Base-by-base conservation (phyloP, 2,888 invertebrate species). In the Temnothorax ravouxi region DNA sequence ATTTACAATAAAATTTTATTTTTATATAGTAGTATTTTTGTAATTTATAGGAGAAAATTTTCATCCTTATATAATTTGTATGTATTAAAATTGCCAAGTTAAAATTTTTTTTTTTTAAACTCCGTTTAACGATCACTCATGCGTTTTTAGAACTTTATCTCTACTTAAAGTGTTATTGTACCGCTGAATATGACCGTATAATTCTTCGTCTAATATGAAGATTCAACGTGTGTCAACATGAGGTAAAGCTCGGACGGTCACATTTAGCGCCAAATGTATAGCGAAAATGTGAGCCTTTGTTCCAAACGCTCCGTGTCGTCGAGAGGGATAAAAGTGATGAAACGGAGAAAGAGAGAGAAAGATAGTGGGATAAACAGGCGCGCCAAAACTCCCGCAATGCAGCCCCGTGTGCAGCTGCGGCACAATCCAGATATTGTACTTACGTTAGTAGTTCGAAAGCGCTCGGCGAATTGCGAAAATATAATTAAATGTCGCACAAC, bases 401-500 rank as follows among this genome's bases (percentile, higher is more conserved):
- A 69, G 52, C 13, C 25, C 11, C 69, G 29, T 41, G 41, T 38
- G 54, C 56, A 79, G 44, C 56, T 69, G 34, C 79, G 56, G 5
- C 59, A 29, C 47, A 71, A 61, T 50, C 18, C 47, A 38, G 47
- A 59, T 47, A 59, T 71, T 47, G 59, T 44, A 71, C 79, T 80
- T 80, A 69, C 56, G n/a, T 69, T 69, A 59, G 21, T 71, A 59
- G 47, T 80, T 72, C 34, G 47, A 61, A 59, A 47, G 59, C 44
- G 47, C 59, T 59, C 71, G 79, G 76, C 41, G 81, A 77, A 81
- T 62, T 54, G 79, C 34, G 54, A 59, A 79, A 83, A 66, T 67
- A 66, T 59, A 83, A 83, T 83, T 83, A 83, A 83, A 83, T 52
- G 34, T 47, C 71, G 56, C 25, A 64, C 62, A 64, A 64, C 50